phyloP scores from a whole-genome alignment of 2,888 invertebrate genomes.

The Microplitis deprimator region DNA sequence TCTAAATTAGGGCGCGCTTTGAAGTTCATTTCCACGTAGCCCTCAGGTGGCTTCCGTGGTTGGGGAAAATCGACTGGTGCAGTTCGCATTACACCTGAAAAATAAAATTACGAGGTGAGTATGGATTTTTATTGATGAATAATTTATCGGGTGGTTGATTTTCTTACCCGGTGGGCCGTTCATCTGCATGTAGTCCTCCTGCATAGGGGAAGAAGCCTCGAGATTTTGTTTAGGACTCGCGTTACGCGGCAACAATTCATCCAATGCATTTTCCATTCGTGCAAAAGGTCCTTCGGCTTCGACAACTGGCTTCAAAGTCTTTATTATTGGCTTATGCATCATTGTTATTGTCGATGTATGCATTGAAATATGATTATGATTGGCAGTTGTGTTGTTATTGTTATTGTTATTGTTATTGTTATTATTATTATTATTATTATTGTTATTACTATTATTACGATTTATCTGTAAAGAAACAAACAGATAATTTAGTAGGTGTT shows the following conservation, averaged over 20 bases:
- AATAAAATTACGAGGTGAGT: conserved; percentile 4
- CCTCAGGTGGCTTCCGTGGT: conserved; percentile 73
- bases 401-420: conserved; percentile 60
- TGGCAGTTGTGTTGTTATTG: conserved; percentile 67
- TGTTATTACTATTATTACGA: conserved; percentile 58
- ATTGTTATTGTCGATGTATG: conserved; percentile 52
- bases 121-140: background rate
- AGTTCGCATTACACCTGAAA: conserved; percentile 64
- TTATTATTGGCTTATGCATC: conserved; percentile 65
- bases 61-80: conserved; percentile 70
- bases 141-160: no score
- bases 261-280: conserved; percentile 66
- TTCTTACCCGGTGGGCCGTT: conserved; percentile 67
- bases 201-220: conserved; percentile 64
- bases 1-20: conserved; percentile 68
- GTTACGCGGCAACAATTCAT: conserved; percentile 63
- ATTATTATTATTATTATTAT: conserved; percentile 61
- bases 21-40: conserved; percentile 80
- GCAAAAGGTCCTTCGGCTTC: conserved; percentile 68
- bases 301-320: conserved; percentile 68
- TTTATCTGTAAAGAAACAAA: conserved; percentile 56
- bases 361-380: conserved; percentile 67
- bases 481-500: conserved; percentile 4
- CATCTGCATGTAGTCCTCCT: conserved; percentile 71
- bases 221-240: conserved; percentile 69